Base-by-base conservation (phyloP, 1,140 invertebrate genomes). In the Drosophila biarmipes region DNA sequence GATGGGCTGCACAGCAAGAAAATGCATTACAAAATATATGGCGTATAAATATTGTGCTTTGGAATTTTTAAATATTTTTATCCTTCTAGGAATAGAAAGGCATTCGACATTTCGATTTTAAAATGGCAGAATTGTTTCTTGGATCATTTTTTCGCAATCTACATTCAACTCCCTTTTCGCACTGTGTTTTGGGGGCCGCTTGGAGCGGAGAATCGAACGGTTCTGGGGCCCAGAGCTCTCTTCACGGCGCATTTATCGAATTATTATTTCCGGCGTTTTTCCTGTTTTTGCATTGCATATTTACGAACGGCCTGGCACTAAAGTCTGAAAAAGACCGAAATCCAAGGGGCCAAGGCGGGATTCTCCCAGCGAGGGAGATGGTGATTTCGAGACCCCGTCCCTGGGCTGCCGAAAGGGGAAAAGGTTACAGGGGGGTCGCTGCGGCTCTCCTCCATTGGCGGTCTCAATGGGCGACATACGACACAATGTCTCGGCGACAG, bases 181-280 rank as follows among this genome's bases (percentile, higher is more conserved):
- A 58, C 29, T 58, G 29, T 35, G 48, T 0, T 35, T 10, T 10
- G n/a, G 34, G 40, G 40, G 55, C 27, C 31, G 14, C 51, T 27
- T 56, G n/a, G 21, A 14, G 34, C 14, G 1, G n/a, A 45, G 17
- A 66, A 59, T 53, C 64, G 61, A 68, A 68, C 61, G 61, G 64
- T 68, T 68, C 31, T 59, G 56, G 29, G 35, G 64, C 63, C 35
- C 34, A 38, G 14, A 63, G 51, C 43, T 64, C 78, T 73, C 68
- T 90, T 90, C 86, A 86, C 69, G 78, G 71, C 75, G 46, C 72
- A 86, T 86, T 82, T 86, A 90, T 90, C 87, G 87, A 90, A 84
- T 90, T 90, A 90, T 90, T 87, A 90, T 90, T 90, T 90, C 87
- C 87, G 87, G 82, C 78, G 42, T 62, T 57, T 89, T 76, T 74